Evolutionary conservation across 30 jellyfish, hydroid and myxozoan genomes (phyloP).

Genomic region (Turritopsis rubra): DNA sequence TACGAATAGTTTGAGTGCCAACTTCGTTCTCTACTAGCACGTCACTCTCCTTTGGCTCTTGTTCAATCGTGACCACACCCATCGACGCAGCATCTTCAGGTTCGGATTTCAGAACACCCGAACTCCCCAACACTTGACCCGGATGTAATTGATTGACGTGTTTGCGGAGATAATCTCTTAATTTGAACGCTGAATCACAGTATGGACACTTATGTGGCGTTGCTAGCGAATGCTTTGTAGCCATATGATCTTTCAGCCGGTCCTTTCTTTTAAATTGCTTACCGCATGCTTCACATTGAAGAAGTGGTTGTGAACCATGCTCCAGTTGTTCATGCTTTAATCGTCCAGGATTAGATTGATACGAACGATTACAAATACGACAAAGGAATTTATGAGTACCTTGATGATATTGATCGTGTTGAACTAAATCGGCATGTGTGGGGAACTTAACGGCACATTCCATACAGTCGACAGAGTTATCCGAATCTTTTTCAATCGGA

Average conservation of each 20-base stretch:
- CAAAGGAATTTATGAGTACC: conserved; percentile 19
- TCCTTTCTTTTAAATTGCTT: conserved; percentile 17
- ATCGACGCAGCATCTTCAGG: not conserved
- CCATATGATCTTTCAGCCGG: conserved; percentile 24
- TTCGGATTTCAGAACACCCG: not conserved
- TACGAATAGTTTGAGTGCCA: not conserved
- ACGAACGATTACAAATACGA: conserved; percentile 20
- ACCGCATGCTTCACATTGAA: conserved; percentile 17
- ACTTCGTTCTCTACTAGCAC: not conserved
- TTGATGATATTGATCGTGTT: conserved; percentile 22
- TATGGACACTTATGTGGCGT: conserved; percentile 22
- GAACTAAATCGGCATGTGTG: conserved; percentile 14
- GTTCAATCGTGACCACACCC: not conserved
- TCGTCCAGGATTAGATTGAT: conserved; percentile 24
- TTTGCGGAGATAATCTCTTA: conserved; percentile 24
- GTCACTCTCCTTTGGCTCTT: not conserved
- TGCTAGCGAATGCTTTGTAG: conserved; percentile 21
- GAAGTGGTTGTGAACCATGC: conserved; percentile 19
- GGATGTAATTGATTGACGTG: conserved; percentile 25
- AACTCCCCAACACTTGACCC: conserved; percentile 5
- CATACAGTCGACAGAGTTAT: conserved; percentile 6
- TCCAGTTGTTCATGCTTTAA: conserved; percentile 26
- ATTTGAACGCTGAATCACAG: conserved; percentile 19
- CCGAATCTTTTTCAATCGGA: not conserved
- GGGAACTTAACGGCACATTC: conserved; percentile 19